A percentile compares a stretch with the other conserved stretches of the same genome.
Conservation (phyloP, 2,888 invertebrate genomes). For the Harpagoxenus sublaevis region DNA sequence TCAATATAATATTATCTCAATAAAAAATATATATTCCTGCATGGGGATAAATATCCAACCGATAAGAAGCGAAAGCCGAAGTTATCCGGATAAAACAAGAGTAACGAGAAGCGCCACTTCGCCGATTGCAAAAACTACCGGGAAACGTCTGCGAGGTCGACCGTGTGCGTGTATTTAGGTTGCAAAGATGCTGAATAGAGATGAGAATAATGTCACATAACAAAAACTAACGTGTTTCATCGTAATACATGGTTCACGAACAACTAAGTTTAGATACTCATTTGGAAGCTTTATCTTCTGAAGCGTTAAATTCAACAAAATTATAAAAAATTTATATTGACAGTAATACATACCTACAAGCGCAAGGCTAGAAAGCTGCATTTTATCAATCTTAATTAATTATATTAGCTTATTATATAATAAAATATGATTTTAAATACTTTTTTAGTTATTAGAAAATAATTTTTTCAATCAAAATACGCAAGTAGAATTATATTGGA, state of each 20-base stretch:
- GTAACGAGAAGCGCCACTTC: slow-evolving; percentile 18
- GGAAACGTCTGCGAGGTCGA: slow-evolving; percentile 7
- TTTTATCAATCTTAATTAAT: slow-evolving; percentile 1
- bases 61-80: slow-evolving; percentile 27
- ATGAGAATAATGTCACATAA: slow-evolving; percentile 18
- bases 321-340: background rate
- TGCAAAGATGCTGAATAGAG: slow-evolving; percentile 38
- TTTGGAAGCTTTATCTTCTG: background rate
- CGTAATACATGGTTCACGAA: background rate
- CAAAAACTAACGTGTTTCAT: slow-evolving; percentile 20
- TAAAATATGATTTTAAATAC: background rate
- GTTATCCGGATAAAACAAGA: slow-evolving; percentile 27
- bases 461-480: background rate
- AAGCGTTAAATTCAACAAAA: slow-evolving; percentile 3
- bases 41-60: background rate
- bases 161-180: slow-evolving; percentile 15
- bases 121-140: slow-evolving; percentile 6
- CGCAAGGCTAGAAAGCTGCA: background rate
- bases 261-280: background rate
- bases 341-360: background rate
- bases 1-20: slow-evolving; percentile 23
- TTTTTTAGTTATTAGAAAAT: background rate
- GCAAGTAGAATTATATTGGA: background rate
- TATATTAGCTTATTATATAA: background rate
- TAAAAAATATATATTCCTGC: slow-evolving; percentile 22